phyloP scores from a whole-genome alignment of 2,888 invertebrate genomes.

The Epinotia ramella region DNA sequence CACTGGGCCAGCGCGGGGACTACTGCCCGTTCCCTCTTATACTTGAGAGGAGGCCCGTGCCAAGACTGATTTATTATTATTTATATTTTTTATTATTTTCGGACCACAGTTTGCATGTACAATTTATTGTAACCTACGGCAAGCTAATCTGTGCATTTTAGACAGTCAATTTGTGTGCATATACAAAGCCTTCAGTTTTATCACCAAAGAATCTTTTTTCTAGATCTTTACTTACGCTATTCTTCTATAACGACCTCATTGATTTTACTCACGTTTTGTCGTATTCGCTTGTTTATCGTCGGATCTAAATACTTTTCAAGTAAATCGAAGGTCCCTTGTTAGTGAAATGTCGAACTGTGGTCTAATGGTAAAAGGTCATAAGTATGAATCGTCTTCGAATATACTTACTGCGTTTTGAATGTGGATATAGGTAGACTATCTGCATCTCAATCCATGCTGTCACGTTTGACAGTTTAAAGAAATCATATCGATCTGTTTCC shows the following conservation, averaged over 20 bases:
- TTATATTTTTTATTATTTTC: neutral
- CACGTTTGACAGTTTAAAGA: constrained; percentile 42
- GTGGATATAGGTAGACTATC: constrained; percentile 10
- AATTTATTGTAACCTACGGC: neutral
- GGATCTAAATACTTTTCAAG: constrained; percentile 45
- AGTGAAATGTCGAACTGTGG: constrained; percentile 36
- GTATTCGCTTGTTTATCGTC: constrained; percentile 38
- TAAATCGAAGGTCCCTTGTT: constrained; percentile 45
- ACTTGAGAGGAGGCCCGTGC: too few species aligned
- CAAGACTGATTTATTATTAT: too few species aligned
- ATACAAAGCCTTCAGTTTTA: neutral
- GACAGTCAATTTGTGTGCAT: neutral
- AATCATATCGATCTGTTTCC: constrained; percentile 43
- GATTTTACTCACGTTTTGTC: constrained; percentile 31
- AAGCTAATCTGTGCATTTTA: neutral
- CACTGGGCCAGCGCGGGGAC: too few species aligned
- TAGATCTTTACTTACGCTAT: constrained; percentile 17
- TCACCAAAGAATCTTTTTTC: neutral
- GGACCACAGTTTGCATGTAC: neutral
- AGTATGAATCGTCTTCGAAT: neutral
- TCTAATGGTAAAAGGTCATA: neutral
- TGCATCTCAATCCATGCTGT: constrained; percentile 39
- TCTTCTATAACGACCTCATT: constrained; percentile 14
- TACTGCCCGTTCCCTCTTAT: too few species aligned
- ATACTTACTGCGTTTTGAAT: neutral